phyloP scores from a whole-genome alignment of 2,888 invertebrate species.

The Conomelus anceps region DNA sequence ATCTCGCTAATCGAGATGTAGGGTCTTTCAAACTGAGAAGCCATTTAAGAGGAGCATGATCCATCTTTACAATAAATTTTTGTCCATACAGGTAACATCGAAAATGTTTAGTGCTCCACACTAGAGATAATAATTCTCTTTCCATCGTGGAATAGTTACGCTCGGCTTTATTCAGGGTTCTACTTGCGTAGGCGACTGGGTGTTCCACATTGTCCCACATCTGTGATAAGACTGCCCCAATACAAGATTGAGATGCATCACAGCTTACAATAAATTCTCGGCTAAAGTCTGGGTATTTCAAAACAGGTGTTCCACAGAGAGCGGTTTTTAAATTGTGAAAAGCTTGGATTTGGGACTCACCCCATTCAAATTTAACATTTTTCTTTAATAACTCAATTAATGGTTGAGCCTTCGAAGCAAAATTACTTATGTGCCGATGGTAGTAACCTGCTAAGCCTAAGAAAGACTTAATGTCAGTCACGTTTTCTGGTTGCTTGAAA shows the following conservation, averaged over 20 bases:
- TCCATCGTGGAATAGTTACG: constrained; percentile 18
- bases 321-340: constrained; percentile 22
- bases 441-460: constrained; percentile 15
- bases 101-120: constrained; percentile 9
- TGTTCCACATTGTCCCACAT: not conserved
- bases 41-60: constrained; percentile 16
- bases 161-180: constrained; percentile 18
- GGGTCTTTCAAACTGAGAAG: constrained; percentile 4
- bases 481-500: not conserved
- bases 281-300: constrained; percentile 21
- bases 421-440: constrained; percentile 1
- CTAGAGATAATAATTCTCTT: constrained; percentile 14
- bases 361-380: constrained; percentile 8
- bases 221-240: constrained; percentile 21
- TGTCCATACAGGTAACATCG: constrained; percentile 13
- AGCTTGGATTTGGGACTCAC: constrained; percentile 10
- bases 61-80: constrained; percentile 6
- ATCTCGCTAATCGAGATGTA: not conserved
- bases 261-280: constrained; percentile 19
- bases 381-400: not conserved
- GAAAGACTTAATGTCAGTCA: constrained; percentile 7
- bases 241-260: constrained; percentile 15
- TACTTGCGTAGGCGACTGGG: constrained; percentile 14
- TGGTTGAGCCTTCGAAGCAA: constrained; percentile 18
- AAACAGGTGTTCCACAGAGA: constrained; percentile 14